These are phyloP conservation scores for Hexactinellida sp. DNA, from an alignment of 37 sponge, comb jelly and placozoan genomes.

Conservation along the genomic window DNA sequence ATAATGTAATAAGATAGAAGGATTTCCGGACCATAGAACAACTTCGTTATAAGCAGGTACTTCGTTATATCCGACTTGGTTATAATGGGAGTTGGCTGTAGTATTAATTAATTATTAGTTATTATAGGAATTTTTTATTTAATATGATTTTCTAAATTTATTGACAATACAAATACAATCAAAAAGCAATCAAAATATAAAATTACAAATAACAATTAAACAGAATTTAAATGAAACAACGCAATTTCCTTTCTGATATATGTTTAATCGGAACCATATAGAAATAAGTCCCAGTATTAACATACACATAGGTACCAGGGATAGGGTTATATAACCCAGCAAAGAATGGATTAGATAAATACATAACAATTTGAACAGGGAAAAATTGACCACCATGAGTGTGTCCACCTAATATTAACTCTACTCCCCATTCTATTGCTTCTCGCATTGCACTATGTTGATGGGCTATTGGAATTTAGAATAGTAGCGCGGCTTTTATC, in stretches of 20 bases:
- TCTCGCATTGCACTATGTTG: slow-evolving; percentile 71
- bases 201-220: not conserved
- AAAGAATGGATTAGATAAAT: slow-evolving; percentile 65
- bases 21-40: too few species aligned
- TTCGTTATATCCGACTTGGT: too few species aligned
- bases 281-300: slow-evolving; percentile 48
- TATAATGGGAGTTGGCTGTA: too few species aligned
- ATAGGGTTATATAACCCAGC: slow-evolving; percentile 66
- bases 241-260: slow-evolving; percentile 47
- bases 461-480: slow-evolving; percentile 76
- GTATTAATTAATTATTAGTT: too few species aligned
- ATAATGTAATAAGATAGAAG: too few species aligned
- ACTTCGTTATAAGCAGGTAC: too few species aligned
- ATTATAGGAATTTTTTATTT: too few species aligned
- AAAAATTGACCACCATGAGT: slow-evolving; percentile 85
- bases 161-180: not conserved
- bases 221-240: not conserved
- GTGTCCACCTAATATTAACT: slow-evolving; percentile 68
- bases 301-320: slow-evolving; percentile 57
- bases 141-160: too few species aligned
- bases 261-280: slow-evolving; percentile 47
- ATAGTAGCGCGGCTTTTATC: slow-evolving; percentile 47
- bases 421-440: slow-evolving; percentile 53
- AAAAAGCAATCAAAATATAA: too few species aligned
- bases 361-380: slow-evolving; percentile 39